Evolutionary conservation across 2,113 vertebrate genomes (phyloP), one percentile per base, ranked within the genome.

Genomic region (Climacteris rufus): DNA sequence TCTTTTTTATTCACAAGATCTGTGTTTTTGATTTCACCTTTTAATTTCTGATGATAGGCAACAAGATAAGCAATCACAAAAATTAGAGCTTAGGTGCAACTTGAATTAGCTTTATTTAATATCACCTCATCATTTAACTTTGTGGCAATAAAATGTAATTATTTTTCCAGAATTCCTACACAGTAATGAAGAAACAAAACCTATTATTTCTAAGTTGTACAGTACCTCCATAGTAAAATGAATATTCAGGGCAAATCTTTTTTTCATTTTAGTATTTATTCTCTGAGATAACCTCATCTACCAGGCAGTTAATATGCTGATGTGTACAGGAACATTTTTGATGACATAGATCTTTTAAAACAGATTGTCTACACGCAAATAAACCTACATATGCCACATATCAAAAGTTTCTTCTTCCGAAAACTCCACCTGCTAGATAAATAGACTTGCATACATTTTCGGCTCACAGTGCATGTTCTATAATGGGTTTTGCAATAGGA

Each of bases 401-500:
- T 96, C 78, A 95, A 90, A 97, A 97, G 87, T 97, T 96, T 89
- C 83, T 74, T 83, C 56, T 94, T 47, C 40, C 91, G 65, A 93
- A 94, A 96, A 94, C 69, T 93, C 70, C 69, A 88, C 45, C 35
- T 75, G 66, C 37, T 89, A 89, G 50, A 83, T 76, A 79, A 90
- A 92, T 64, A 86, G 68, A 72, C 45, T 56, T 49, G 44, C 8
- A 66, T 39, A 42, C 23, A 30, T 78, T 79, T 86, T 49, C 91
- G 53, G 33, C 9, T 85, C 1, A 0, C 54, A 39, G 35, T 86
- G 68, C 68, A 19, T 82, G 27, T 68, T 44, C 80, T 35, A 19
- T 94, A 89, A 57, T 23, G 84, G 40, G 21, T 65, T 90, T 23
- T 82, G 42, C 77, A 76, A 70, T 66, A 86, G 17, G 35, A 72